A percentile compares a stretch with the other conserved stretches of the same genome.
These are phyloP conservation scores for Burhinus bistriatus DNA, from an alignment of 2,113 vertebrate genomes.

Conservation along the genomic window DNA sequence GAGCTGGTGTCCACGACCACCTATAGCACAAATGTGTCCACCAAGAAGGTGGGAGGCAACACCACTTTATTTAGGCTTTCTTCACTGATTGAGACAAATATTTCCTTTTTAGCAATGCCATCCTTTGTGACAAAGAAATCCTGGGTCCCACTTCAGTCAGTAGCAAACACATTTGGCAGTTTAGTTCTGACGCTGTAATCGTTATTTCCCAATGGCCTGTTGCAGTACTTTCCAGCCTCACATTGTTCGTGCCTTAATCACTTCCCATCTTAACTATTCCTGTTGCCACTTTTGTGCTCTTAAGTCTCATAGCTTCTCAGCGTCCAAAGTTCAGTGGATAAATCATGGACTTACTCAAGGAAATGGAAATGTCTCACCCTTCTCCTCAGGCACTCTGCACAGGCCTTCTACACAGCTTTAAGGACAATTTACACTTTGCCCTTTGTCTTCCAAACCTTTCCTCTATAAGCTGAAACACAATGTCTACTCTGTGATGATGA, in stretches of 20 bases:
- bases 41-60: not conserved
- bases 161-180: not conserved
- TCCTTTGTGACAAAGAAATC: not conserved
- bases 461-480: not conserved
- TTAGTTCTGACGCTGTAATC: not conserved
- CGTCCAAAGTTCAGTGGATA: conserved; percentile 19
- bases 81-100: not conserved
- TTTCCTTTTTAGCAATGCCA: not conserved
- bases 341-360: not conserved
- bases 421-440: not conserved
- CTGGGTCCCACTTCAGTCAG: not conserved
- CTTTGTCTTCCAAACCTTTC: conserved; percentile 27
- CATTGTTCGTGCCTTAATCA: conserved; percentile 31
- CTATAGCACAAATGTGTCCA: not conserved
- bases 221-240: conserved; percentile 31
- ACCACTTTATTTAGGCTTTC: not conserved
- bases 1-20: not conserved
- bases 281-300: conserved; percentile 1
- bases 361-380: conserved; percentile 30
- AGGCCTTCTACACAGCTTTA: not conserved
- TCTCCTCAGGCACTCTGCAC: not conserved
- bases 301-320: not conserved
- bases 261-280: conserved; percentile 29
- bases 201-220: conserved; percentile 23
- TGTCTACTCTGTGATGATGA: not conserved